phyloP scores from a whole-genome alignment of 2,113 vertebrate genomes.

The Pygoscelis adeliae region DNA sequence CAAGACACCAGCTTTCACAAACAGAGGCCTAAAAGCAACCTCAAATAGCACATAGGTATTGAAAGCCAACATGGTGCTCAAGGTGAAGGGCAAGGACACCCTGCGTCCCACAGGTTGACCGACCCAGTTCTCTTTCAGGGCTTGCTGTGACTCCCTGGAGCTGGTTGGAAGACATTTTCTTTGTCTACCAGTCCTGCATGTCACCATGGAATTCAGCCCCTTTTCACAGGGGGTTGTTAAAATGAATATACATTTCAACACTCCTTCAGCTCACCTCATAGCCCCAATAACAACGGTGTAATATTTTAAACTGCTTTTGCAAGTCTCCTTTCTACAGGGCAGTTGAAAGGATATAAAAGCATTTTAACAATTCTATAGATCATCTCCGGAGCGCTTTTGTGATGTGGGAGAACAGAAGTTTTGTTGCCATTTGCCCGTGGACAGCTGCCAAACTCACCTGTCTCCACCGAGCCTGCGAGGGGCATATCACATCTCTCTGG shows the following conservation, averaged over 20 bases:
- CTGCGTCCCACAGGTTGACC: background rate
- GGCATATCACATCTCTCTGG: conserved; percentile 53
- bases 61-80: background rate
- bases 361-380: conserved; percentile 45
- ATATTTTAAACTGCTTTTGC: conserved; percentile 52
- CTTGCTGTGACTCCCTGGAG: background rate
- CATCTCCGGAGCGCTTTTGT: background rate
- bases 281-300: background rate
- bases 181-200: background rate
- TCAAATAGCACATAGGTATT: background rate
- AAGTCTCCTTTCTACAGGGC: conserved; percentile 28
- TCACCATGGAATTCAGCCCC: background rate
- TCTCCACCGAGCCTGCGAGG: conserved; percentile 5
- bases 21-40: background rate
- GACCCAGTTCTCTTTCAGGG: background rate
- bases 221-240: background rate
- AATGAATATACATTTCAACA: conserved; percentile 29
- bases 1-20: background rate
- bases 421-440: conserved; percentile 45
- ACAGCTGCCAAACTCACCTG: conserved; percentile 74
- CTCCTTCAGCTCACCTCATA: background rate
- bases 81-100: background rate
- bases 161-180: background rate
- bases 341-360: conserved; percentile 37
- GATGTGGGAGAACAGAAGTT: conserved; percentile 40